Percentiles rank a stretch among this genome's conserved stretches.
Evolutionary conservation across 2,797 vertebrate genomes (phyloP).

Genomic region (Geotrypetes seraphini): DNA sequence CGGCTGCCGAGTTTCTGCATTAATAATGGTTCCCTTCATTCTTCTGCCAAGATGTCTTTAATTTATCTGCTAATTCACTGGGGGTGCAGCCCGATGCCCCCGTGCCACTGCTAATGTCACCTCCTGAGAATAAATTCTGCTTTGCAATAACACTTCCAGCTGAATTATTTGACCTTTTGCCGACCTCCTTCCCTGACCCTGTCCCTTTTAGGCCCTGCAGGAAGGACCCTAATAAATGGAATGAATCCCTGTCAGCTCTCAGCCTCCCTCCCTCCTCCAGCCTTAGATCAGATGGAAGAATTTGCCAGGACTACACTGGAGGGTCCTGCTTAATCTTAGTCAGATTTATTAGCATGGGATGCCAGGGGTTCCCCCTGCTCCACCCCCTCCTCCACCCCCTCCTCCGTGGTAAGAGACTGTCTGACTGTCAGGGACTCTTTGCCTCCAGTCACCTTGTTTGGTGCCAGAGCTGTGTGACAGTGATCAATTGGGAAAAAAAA

Average conservation of each 20-base stretch:
- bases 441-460: not conserved
- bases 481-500: not conserved
- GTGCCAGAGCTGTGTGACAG: not conserved
- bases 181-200: conserved; percentile 27
- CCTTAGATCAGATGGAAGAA: not conserved
- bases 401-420: no score
- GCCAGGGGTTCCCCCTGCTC: not conserved
- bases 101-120: conserved; percentile 40
- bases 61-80: conserved; percentile 47
- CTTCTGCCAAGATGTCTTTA: conserved; percentile 59
- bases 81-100: conserved; percentile 44
- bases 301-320: not conserved
- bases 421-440: no score
- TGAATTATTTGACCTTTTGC: conserved; percentile 41
- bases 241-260: not conserved
- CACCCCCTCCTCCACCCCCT: not conserved
- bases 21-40: conserved; percentile 59
- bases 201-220: conserved; percentile 5
- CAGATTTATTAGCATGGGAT: not conserved
- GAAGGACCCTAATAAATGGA: conserved; percentile 3
- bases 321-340: conserved; percentile 15
- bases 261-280: not conserved
- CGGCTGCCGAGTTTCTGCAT: conserved; percentile 70
- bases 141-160: conserved; percentile 44
- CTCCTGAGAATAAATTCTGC: conserved; percentile 47